Evolutionary conservation across 2,888 invertebrate genomes (phyloP), one percentile per base, ranked within the genome.

Genomic region (Tipula unca): DNA sequence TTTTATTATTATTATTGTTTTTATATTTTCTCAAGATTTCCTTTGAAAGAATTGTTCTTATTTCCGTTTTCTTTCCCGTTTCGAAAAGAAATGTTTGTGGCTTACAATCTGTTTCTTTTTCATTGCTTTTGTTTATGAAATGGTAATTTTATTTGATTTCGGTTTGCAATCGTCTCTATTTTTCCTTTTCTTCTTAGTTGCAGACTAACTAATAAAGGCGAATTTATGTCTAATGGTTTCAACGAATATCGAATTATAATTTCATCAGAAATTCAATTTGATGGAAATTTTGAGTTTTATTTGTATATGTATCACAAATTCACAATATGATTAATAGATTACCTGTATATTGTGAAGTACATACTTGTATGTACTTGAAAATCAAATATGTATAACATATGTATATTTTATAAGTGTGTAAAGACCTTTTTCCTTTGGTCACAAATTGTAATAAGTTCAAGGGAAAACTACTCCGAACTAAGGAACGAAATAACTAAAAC

Each of bases 1-100:
- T n/a, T n/a, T 69, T 69, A 69, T 69, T 69, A 69, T 25, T 69
- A 69, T 69, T 69, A 69, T 69, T 69, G 69, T 69, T 69, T 69
- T 69, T 69, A 25, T 25, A 69, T 69, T 69, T 69, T 54, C 1
- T 69, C 25, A 69, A 69, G 69, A 69, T 69, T 69, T 69, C 69
- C 69, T 69, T 69, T 69, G 69, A 69, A 69, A 69, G 1, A 10
- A 13, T 69, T 25, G 69, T 69, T 69, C 10, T 69, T 69, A 25
- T 69, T 69, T 69, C 69, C 69, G 69, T 25, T 69, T 69, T 69
- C 25, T 25, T 69, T 69, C 8, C 69, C 10, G 20, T 69, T 69
- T 8, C 2, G 20, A 25, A 10, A 13, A 69, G n/a, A 69, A 69
- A 69, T 69, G 10, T 69, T 69, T 69, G 69, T 69, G 69, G 69